Evolutionary conservation across 2,113 vertebrate species (phyloP).

Genomic region (Danionella cerebrum): DNA sequence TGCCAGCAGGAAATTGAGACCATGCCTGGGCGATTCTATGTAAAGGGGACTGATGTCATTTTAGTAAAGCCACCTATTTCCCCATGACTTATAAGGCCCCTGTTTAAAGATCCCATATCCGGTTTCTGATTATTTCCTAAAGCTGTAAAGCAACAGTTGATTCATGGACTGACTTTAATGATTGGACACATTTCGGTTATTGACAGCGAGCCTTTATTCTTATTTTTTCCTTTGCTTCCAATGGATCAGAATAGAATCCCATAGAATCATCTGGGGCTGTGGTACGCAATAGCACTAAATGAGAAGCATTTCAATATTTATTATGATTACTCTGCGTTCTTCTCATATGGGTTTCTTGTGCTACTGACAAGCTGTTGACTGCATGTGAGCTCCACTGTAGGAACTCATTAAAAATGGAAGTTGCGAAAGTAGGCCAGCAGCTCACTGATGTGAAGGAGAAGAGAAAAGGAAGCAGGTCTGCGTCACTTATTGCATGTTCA

Average conservation of each 20-base stretch:
- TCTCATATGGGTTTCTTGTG: neutral
- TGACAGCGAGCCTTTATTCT: neutral
- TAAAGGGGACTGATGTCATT: neutral
- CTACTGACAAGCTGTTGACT: slow-evolving; percentile 23
- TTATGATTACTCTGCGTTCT: neutral
- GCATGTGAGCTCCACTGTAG: neutral
- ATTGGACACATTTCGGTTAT: neutral
- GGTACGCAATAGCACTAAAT: no score
- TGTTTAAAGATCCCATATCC: neutral
- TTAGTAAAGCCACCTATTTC: neutral
- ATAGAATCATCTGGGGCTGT: no score
- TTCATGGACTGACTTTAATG: neutral
- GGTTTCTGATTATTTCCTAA: slow-evolving; percentile 3
- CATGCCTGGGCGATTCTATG: neutral
- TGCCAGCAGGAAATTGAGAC: neutral
- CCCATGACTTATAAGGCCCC: neutral
- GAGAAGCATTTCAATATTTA: neutral
- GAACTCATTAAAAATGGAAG: slow-evolving; percentile 22
- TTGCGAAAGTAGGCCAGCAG: slow-evolving; percentile 23
- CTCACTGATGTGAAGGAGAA: neutral
- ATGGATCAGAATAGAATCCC: no score
- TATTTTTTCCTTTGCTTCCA: no score
- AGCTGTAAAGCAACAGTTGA: neutral
- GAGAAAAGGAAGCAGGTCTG: neutral
- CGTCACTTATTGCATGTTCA: neutral